Evolutionary conservation across 2,888 invertebrate species (phyloP).

Genomic region (Lepidochrysops patricia): DNA sequence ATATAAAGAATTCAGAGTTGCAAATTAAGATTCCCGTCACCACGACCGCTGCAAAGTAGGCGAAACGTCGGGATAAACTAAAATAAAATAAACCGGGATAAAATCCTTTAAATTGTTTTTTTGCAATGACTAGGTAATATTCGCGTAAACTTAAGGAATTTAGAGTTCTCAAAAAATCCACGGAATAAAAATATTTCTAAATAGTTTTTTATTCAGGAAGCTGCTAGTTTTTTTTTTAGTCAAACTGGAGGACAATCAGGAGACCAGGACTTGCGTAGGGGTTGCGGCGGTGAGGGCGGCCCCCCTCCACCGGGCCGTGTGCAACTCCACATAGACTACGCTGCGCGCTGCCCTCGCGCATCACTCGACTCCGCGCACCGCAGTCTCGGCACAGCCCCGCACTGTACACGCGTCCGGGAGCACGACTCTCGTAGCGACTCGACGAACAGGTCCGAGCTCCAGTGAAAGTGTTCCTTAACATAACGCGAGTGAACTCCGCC

Average conservation of each 20-base stretch:
- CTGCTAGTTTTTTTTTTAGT: too few species aligned
- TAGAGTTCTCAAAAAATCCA: too few species aligned
- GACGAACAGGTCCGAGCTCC: conserved; percentile 70
- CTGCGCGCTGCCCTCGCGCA: conserved; percentile 61
- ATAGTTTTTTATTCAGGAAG: background rate
- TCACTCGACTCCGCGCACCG: conserved; percentile 72
- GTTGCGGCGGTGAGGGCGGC: conserved; percentile 34
- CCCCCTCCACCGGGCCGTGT: conserved; percentile 73
- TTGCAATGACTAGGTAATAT: too few species aligned
- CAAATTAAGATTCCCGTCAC: too few species aligned
- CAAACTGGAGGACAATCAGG: background rate
- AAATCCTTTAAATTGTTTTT: too few species aligned
- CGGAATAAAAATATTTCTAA: background rate
- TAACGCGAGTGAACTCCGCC: conserved; percentile 58
- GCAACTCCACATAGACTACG: conserved; percentile 71
- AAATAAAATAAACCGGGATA: too few species aligned
- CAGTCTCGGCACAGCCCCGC: conserved; percentile 68
- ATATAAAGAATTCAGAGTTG: too few species aligned
- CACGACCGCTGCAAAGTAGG: too few species aligned
- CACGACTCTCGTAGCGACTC: conserved; percentile 69
- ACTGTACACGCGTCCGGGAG: conserved; percentile 70
- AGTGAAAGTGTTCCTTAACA: conserved; percentile 56
- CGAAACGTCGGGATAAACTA: too few species aligned
- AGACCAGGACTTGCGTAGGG: conserved; percentile 16
- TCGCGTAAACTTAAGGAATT: too few species aligned